Evolutionary conservation across 2,888 invertebrate species (phyloP), one percentile per base, ranked within the genome.

Genomic region (Lacanobia oleracea): DNA sequence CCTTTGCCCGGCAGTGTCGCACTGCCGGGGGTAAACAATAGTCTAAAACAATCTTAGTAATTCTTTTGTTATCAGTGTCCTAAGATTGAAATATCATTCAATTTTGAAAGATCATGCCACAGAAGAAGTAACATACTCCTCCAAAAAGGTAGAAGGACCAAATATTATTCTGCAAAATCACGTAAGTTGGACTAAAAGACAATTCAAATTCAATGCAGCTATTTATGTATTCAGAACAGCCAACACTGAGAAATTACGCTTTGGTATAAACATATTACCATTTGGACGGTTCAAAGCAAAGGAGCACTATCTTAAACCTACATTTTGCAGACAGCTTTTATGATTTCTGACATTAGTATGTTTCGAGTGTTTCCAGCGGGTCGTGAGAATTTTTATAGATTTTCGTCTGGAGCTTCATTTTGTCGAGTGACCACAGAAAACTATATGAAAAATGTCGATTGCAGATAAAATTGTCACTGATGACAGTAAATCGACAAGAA

Each of bases 181-280:
- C 18, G 23, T 14, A n/a, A 59, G 21, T 51, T 54, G 33, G 2
- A 37, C 56, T 12, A 33, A 45, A 56, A 45, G 23, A 16, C 18
- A 18, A 53, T 27, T 45, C 21, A 40, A 61, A 66, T 61, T 43
- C 51, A 45, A 33, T 75, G 75, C 37, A 59, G 40, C 23, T 72
- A 79, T 73, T 76, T 65, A 61, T 37, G 50, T 51, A 76, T 76
- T 76, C 79, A 56, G 64, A 21, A 61, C 74, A 61, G 60, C 43
- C 23, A 27, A 6, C 60, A 51, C 60, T 79, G 60, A 79, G 60
- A 73, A 79, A 65, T 65, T 51, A 79, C 48, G 45, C 27, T 23
- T 56, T 54, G n/a, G 18, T 45, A 61, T 64, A 61, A 61, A 65
- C 60, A 79, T 33, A 76, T 79, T 72, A 64, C 45, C 74, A 73